A percentile compares a stretch with the other conserved stretches of the same genome.
These are phyloP conservation scores for Hesperia comma DNA, from an alignment of 2,888 invertebrate species.

Conservation along the genomic window DNA sequence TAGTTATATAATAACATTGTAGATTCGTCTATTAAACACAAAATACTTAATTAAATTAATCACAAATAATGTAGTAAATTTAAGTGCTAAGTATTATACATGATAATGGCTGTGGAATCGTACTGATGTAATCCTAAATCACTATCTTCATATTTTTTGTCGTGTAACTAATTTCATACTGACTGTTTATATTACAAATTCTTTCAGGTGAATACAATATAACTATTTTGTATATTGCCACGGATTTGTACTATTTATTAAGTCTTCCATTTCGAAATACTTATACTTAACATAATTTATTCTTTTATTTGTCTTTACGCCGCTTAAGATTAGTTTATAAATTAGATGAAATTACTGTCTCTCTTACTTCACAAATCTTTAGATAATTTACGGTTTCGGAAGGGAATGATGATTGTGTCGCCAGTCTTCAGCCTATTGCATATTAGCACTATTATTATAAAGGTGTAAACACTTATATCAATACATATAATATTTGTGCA, in stretches of 20 bases:
- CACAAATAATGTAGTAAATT: constrained; percentile 64
- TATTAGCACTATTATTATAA: constrained; percentile 33
- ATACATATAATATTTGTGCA: constrained; percentile 43
- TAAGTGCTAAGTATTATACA: constrained; percentile 75
- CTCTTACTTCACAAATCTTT: constrained; percentile 5
- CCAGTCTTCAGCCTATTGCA: constrained; percentile 31
- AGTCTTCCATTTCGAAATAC: constrained; percentile 80
- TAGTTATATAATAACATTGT: constrained; percentile 47
- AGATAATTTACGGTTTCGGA: constrained; percentile 23
- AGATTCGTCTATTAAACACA: constrained; percentile 49
- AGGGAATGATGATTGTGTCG: constrained; percentile 22
- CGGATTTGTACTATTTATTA: constrained; percentile 76
- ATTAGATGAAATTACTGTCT: constrained; percentile 14
- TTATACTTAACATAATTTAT: constrained; percentile 59
- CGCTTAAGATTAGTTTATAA: constrained; percentile 63
- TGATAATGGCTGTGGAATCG: constrained; percentile 82
- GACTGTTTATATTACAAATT: constrained; percentile 58
- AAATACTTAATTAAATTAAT: constrained; percentile 56
- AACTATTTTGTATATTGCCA: constrained; percentile 63
- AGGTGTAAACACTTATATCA: constrained; percentile 33
- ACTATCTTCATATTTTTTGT: constrained; percentile 62
- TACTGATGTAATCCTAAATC: constrained; percentile 76
- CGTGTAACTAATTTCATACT: constrained; percentile 56
- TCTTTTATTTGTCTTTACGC: constrained; percentile 63
- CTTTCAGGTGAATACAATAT: constrained; percentile 56